Evolutionary conservation across 2,888 invertebrate genomes (phyloP).

Genomic region (Agrochola lychnidis): DNA sequence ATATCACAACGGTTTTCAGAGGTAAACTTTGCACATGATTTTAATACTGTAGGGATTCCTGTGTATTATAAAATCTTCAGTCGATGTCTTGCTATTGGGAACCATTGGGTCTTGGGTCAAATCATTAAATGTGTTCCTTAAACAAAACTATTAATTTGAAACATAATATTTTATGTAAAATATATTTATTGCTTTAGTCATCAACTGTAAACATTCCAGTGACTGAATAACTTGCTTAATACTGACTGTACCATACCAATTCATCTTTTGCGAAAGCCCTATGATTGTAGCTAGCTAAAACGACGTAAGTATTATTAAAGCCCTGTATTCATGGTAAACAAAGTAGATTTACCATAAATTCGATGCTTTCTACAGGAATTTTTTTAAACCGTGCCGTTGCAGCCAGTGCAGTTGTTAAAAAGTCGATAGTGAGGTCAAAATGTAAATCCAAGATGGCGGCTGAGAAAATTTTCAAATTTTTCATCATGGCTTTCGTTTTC

Average conservation of each 20-base stretch:
- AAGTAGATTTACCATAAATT: neutral
- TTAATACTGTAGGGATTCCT: neutral
- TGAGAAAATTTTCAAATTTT: too few species aligned
- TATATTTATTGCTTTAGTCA: neutral
- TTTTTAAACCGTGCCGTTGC: too few species aligned
- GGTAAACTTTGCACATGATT: conserved; percentile 67
- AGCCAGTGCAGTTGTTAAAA: too few species aligned
- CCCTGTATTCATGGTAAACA: neutral
- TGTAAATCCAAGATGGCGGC: too few species aligned
- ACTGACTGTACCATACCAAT: too few species aligned
- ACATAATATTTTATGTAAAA: neutral
- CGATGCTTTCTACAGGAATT: too few species aligned
- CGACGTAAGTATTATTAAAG: too few species aligned
- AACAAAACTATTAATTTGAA: neutral
- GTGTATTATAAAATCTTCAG: neutral
- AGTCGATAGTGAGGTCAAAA: too few species aligned
- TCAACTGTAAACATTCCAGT: neutral
- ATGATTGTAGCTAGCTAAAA: neutral
- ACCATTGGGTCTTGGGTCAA: neutral
- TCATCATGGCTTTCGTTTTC: too few species aligned
- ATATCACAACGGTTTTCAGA: conserved; percentile 87
- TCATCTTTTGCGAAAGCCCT: neutral
- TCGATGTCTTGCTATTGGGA: neutral
- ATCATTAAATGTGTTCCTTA: neutral
- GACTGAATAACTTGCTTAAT: neutral